Evolutionary conservation across 2,888 invertebrate genomes (phyloP), one percentile per base, ranked within the genome.

Genomic region (Thymelicus acteon): DNA sequence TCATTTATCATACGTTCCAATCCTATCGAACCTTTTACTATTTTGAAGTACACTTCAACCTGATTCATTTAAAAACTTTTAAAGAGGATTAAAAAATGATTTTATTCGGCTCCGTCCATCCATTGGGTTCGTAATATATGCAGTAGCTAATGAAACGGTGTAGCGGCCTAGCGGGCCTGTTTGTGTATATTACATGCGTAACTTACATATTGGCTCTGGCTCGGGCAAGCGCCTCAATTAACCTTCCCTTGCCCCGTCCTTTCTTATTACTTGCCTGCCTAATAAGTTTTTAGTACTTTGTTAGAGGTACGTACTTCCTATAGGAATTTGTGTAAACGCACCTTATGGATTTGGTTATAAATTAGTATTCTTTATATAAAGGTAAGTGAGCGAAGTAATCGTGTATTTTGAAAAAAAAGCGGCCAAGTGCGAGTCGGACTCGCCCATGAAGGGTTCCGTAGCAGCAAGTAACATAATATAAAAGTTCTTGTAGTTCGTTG

Each of bases 201-300:
- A 63, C 63, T 63, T 39, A 63, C 63, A 63, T 63, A 63, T 63
- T 63, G 63, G 63, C 63, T n/a, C 24, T 10, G 24, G 54, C 49
- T 6, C 15, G 62, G 62, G 15, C 24, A 12, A 39, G 15, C 31
- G 8, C 63, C 31, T 31, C 63, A 49, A 63, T 63, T 63, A 63
- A 63, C 63, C 63, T 49, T 52, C 7, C 31, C 4, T 13, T 12
- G n/a, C 62, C 7, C 39, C 37, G 39, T 19, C 62, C n/a, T 48
- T 62, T 49, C 62, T 49, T 63, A 63, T 63, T 63, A 37, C 48
- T 52, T 24, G 24, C 54, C 54, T n/a, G 44, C 44, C 10, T 44
- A 44, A 44, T 44, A 44, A 44, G 44, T 24, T 19, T 52, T 5
- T 52, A 44, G 4, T 7, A 7, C 19, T 52, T 7, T n/a, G 52